These are phyloP conservation scores for Stigmatopora nigra DNA, from an alignment of 2,113 vertebrate genomes.

Conservation along the genomic window DNA sequence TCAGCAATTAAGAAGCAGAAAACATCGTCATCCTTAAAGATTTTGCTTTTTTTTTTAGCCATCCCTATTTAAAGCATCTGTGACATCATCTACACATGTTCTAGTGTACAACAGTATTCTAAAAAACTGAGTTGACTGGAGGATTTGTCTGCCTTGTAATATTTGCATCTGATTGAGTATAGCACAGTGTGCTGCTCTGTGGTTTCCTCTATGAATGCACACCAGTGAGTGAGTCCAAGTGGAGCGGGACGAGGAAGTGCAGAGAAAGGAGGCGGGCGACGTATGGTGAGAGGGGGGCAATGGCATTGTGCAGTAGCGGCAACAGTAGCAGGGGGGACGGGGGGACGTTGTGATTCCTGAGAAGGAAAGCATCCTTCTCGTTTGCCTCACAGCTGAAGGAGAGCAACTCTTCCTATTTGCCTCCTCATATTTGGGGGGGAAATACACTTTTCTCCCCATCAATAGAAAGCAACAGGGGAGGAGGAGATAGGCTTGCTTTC, in stretches of 20 bases:
- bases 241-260: slow-evolving; percentile 38
- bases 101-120: not conserved
- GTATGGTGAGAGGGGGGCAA: slow-evolving; percentile 10
- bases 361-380: slow-evolving; percentile 37
- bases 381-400: slow-evolving; percentile 22
- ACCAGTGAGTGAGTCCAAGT: slow-evolving; percentile 41
- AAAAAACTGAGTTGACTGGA: slow-evolving; percentile 4
- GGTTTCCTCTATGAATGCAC: slow-evolving; percentile 35
- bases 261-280: slow-evolving; percentile 37
- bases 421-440: slow-evolving; percentile 19
- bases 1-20: not conserved
- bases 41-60: not conserved
- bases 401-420: slow-evolving; percentile 16
- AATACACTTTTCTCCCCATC: slow-evolving; percentile 16
- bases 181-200: slow-evolving; percentile 4
- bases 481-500: slow-evolving; percentile 35
- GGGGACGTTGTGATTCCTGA: slow-evolving; percentile 34
- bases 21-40: not conserved
- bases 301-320: slow-evolving; percentile 28
- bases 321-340: slow-evolving; percentile 26
- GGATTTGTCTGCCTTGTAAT: slow-evolving; percentile 7
- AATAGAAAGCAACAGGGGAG: slow-evolving; percentile 24
- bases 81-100: slow-evolving; percentile 3
- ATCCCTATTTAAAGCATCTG: not conserved
- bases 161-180: slow-evolving; percentile 34